A percentile compares a stretch with the other conserved stretches of the same genome.
Evolutionary conservation across 1,140 invertebrate species (phyloP).

Genomic region (Sarcophaga peregrina): DNA sequence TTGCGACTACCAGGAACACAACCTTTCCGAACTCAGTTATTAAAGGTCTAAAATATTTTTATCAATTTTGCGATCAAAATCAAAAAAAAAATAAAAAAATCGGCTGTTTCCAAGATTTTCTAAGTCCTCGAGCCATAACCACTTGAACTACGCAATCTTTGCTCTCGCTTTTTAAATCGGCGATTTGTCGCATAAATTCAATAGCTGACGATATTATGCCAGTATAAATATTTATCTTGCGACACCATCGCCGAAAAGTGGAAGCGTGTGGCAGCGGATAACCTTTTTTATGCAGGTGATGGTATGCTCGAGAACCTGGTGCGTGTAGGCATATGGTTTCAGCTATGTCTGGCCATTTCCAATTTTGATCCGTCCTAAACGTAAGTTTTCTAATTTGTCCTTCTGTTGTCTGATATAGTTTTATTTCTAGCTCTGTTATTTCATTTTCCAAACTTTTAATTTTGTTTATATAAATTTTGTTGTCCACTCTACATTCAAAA

Average conservation of each 20-base stretch:
- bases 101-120: conserved; percentile 48
- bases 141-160: conserved; percentile 47
- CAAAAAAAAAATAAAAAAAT: conserved; percentile 44
- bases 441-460: not conserved
- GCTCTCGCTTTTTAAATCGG: not conserved
- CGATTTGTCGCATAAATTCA: conserved; percentile 44
- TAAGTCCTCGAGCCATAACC: conserved; percentile 45
- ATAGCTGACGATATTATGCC: conserved; percentile 17
- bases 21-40: not conserved
- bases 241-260: conserved; percentile 46
- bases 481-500: not conserved
- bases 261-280: conserved; percentile 46
- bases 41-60: not conserved
- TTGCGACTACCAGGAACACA: not conserved
- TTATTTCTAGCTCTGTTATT: not conserved
- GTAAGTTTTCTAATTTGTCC: conserved; percentile 14
- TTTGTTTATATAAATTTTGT: not conserved
- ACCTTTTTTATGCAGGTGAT: conserved; percentile 45
- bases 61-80: not conserved
- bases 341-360: conserved; percentile 1
- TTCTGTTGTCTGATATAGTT: not conserved
- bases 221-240: conserved; percentile 43
- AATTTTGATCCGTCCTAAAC: not conserved
- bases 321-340: conserved; percentile 39
- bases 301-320: conserved; percentile 44